Conservation (phyloP, 1,140 invertebrate species). For the Cydia strobilella region DNA sequence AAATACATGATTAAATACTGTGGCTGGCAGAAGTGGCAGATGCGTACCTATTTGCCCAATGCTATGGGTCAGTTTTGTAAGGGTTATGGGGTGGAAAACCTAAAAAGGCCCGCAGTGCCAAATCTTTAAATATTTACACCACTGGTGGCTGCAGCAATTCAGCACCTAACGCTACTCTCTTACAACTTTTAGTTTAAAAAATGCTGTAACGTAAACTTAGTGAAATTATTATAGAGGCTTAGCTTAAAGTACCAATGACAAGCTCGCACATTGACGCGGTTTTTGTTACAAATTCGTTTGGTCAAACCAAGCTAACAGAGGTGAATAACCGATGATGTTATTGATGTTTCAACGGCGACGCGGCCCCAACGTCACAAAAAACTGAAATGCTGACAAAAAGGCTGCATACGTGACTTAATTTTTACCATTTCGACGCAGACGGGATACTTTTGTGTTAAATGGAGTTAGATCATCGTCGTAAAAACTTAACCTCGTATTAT, state of each 20-base stretch:
- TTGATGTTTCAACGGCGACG: background rate
- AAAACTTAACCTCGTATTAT: background rate
- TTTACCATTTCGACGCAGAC: background rate
- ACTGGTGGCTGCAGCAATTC: no score
- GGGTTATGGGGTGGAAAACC: no score
- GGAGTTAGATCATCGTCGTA: background rate
- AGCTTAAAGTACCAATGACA: background rate
- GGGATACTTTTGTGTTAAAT: background rate
- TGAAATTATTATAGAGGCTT: no score
- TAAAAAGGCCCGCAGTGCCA: no score
- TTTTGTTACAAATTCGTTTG: constrained; percentile 1
- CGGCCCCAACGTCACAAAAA: background rate
- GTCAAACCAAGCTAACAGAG: background rate
- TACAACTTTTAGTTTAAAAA: no score
- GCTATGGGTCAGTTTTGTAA: no score
- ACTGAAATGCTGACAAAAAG: constrained; percentile 7
- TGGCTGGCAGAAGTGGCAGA: no score
- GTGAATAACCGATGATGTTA: constrained; percentile 4
- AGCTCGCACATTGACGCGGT: background rate
- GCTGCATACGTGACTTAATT: background rate
- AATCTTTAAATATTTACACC: no score
- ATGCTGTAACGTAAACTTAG: no score
- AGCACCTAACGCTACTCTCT: no score
- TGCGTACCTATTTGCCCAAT: no score
- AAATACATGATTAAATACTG: no score